phyloP scores from a whole-genome alignment of 2,797 vertebrate genomes.

The Cirrhinus mrigala region DNA sequence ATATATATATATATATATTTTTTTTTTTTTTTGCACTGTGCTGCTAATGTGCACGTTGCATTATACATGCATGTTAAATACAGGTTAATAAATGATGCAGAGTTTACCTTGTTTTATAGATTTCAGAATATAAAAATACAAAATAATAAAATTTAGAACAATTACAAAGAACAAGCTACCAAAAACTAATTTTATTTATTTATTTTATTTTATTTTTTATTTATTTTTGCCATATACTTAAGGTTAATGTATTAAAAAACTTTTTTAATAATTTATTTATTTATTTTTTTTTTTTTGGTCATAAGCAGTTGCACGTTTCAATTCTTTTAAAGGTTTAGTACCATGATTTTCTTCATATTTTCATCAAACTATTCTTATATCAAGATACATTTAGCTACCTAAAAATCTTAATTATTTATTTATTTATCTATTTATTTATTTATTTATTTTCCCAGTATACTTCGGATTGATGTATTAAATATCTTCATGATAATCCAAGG shows the following conservation, averaged over 20 bases:
- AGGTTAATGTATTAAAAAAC: background rate
- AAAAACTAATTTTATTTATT: background rate
- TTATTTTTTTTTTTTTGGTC: too few relatives aligned
- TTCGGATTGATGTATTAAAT: background rate
- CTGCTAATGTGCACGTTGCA: background rate
- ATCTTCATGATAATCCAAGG: background rate
- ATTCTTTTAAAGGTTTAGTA: too few relatives aligned
- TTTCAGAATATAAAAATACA: background rate
- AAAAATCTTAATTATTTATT: too few relatives aligned
- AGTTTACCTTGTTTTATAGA: background rate
- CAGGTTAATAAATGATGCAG: too few relatives aligned
- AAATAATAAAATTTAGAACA: background rate
- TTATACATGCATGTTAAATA: background rate
- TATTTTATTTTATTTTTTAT: background rate
- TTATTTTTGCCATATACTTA: background rate
- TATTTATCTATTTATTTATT: too few relatives aligned
- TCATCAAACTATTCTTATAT: too few relatives aligned
- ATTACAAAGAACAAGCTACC: background rate
- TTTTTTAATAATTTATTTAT: too few relatives aligned
- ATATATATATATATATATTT: too few relatives aligned
- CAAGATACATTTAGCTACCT: too few relatives aligned
- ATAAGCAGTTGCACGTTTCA: too few relatives aligned
- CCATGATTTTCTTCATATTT: too few relatives aligned
- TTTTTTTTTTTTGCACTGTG: background rate
- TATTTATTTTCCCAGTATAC: background rate